Conservation (phyloP, 2,888 invertebrate genomes). For the Onchidella celtica region DNA sequence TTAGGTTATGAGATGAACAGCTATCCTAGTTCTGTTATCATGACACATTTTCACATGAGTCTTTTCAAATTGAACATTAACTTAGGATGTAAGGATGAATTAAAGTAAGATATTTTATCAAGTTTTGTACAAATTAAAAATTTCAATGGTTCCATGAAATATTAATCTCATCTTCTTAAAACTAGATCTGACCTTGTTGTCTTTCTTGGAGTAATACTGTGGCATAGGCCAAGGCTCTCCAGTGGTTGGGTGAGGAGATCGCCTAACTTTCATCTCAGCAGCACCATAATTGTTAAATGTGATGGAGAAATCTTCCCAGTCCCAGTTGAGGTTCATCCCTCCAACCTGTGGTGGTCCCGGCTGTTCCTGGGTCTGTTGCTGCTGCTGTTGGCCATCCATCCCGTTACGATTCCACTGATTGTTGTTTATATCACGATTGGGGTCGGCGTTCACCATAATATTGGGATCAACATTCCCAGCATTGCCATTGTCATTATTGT, state of each 20-base stretch:
- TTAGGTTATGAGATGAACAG: too few species aligned
- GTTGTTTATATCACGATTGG: conserved; percentile 8
- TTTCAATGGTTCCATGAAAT: too few species aligned
- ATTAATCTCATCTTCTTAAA: too few species aligned
- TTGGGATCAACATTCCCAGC: neutral
- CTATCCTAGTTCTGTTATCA: too few species aligned
- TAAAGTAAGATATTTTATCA: too few species aligned
- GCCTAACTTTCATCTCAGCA: conserved; percentile 75
- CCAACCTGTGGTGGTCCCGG: conserved; percentile 46
- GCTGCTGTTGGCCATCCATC: neutral
- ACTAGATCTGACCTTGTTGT: conserved; percentile 67
- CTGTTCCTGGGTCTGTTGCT: conserved; percentile 21
- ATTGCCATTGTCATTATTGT: neutral
- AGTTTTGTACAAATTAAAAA: too few species aligned
- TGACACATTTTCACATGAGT: too few species aligned
- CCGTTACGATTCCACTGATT: neutral
- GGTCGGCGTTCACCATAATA: neutral
- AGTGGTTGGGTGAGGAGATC: conserved; percentile 71
- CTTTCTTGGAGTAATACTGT: conserved; percentile 79
- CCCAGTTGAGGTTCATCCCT: conserved; percentile 64
- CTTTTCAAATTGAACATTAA: too few species aligned
- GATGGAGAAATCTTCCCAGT: conserved; percentile 74
- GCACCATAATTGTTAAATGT: conserved; percentile 71
- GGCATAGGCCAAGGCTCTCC: conserved; percentile 88
- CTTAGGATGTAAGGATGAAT: too few species aligned